Conservation (phyloP, 2,888 invertebrate species). For the Drosophila sordidapex region DNA sequence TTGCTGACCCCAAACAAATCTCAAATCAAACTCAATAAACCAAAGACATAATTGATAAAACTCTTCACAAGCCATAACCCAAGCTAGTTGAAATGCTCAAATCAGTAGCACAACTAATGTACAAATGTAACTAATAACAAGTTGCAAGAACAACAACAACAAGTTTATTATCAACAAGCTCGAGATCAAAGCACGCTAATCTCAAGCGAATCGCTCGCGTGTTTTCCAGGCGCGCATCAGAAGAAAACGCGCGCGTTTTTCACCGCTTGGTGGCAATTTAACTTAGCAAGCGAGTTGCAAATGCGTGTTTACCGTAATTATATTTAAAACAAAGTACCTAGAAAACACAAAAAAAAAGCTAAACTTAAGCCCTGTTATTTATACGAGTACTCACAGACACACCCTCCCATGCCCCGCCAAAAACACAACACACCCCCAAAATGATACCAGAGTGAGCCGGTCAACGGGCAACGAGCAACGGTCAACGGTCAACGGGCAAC, state of each 20-base stretch:
- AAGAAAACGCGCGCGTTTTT: conserved; percentile 54
- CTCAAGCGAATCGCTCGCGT: conserved; percentile 54
- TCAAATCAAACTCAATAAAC: background rate
- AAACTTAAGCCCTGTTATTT: conserved; percentile 60
- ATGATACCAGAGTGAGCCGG: background rate
- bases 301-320: conserved; percentile 83
- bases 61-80: background rate
- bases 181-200: conserved; percentile 25
- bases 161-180: conserved; percentile 9
- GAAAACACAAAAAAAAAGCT: conserved; percentile 28
- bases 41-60: background rate
- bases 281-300: conserved; percentile 46
- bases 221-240: conserved; percentile 41
- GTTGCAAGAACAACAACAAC: conserved; percentile 30
- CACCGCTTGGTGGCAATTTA: conserved; percentile 71
- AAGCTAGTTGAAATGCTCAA: background rate
- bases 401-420: conserved; percentile 18
- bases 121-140: conserved; percentile 29
- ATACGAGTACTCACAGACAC: conserved; percentile 46
- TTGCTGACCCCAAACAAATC: conserved; percentile 25
- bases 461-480: conserved; percentile 10
- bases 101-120: conserved; percentile 1
- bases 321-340: conserved; percentile 53
- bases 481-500: conserved; percentile 2
- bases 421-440: conserved; percentile 15